These are phyloP conservation scores for Sisor rabdophorus DNA, from an alignment of 2,113 vertebrate genomes.

Conservation along the genomic window DNA sequence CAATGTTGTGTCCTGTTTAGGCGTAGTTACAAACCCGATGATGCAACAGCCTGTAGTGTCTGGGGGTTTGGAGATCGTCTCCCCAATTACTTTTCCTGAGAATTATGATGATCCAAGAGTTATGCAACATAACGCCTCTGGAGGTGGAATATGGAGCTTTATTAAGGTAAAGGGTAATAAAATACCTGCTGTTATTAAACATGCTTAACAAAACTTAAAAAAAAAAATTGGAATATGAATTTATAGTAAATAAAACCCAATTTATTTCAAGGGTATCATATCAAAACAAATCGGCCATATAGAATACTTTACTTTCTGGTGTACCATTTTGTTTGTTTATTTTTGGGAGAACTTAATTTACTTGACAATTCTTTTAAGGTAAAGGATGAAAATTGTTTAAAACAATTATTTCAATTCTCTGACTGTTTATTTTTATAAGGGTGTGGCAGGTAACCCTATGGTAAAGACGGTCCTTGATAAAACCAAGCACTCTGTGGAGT, in stretches of 20 bases:
- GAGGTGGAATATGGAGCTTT: conserved; percentile 89
- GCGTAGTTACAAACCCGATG: conserved; percentile 74
- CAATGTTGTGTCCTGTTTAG: conserved; percentile 49
- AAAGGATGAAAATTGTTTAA: no score
- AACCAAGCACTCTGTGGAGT: conserved; percentile 94
- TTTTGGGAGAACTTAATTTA: neutral
- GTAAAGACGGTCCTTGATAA: conserved; percentile 92
- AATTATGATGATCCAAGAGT: conserved; percentile 79
- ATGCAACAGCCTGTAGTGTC: conserved; percentile 73
- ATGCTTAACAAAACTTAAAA: neutral
- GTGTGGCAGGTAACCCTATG: conserved; percentile 88
- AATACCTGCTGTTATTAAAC: neutral
- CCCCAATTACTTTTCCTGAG: conserved; percentile 93
- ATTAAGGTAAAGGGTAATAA: conserved; percentile 76
- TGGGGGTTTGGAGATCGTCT: conserved; percentile 63
- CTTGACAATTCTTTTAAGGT: no score
- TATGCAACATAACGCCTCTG: conserved; percentile 46
- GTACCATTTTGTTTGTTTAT: neutral
- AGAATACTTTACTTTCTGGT: neutral
- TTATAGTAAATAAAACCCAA: no score
- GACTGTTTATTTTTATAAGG: no score
- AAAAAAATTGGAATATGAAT: neutral
- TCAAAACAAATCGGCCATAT: neutral
- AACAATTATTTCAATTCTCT: no score
- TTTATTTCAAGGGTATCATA: no score